phyloP scores from a whole-genome alignment of 2,113 vertebrate species.

The Poecilia latipinna region DNA sequence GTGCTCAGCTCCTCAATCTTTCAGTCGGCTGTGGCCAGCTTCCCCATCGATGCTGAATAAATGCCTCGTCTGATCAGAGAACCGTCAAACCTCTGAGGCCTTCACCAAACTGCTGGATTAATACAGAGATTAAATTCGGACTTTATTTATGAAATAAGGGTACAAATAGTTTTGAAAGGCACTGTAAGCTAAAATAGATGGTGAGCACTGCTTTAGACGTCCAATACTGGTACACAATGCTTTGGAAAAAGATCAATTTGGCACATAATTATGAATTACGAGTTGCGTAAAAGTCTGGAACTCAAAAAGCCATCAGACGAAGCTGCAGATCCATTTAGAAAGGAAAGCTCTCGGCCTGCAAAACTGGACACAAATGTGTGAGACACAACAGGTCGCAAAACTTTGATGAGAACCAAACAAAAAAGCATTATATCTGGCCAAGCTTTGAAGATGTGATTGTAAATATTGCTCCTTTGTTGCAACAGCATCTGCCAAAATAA shows the following conservation, averaged over 20 bases:
- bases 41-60: background rate
- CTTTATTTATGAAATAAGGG: background rate
- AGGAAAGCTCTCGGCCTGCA: conserved; percentile 34
- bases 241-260: conserved; percentile 49
- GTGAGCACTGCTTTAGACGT: background rate
- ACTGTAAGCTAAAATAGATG: background rate
- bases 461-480: conserved; percentile 40
- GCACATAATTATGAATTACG: conserved; percentile 57
- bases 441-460: background rate
- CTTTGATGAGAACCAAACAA: background rate
- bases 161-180: background rate
- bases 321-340: conserved; percentile 38
- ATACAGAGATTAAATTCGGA: background rate
- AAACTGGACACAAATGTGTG: conserved; percentile 1
- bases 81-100: background rate
- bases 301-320: conserved; percentile 59
- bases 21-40: background rate
- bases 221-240: conserved; percentile 21
- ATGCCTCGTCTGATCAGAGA: background rate
- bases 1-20: background rate
- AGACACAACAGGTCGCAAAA: conserved; percentile 22
- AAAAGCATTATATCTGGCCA: conserved; percentile 19
- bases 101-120: background rate
- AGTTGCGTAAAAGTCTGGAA: conserved; percentile 55
- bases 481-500: conserved; percentile 28